Evolutionary conservation across 2,797 vertebrate species (phyloP).

Genomic region (Allobates femoralis): DNA sequence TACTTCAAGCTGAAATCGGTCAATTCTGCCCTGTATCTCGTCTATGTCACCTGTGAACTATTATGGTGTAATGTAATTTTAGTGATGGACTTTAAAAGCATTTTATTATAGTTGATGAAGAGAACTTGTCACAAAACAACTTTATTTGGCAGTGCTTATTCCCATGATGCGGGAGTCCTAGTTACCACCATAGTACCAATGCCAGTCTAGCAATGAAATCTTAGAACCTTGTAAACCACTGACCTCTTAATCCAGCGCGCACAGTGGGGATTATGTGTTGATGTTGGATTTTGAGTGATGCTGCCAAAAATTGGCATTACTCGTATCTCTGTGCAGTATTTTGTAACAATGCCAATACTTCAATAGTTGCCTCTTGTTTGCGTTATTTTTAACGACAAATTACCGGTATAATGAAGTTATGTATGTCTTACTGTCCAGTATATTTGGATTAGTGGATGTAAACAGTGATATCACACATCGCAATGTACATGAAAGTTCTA

Average conservation of each 20-base stretch:
- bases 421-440: background rate
- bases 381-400: background rate
- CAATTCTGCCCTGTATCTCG: slow-evolving; percentile 6
- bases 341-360: background rate
- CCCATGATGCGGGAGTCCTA: background rate
- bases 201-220: background rate
- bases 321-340: background rate
- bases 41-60: slow-evolving; percentile 15
- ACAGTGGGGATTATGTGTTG: background rate
- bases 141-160: background rate
- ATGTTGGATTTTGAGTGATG: background rate
- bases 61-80: background rate
- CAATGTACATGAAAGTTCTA: background rate
- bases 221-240: background rate
- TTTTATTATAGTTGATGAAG: background rate
- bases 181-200: background rate
- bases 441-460: background rate
- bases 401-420: background rate
- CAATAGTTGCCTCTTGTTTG: background rate
- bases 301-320: background rate
- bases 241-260: background rate
- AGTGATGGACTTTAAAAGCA: background rate
- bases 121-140: background rate
- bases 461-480: background rate
- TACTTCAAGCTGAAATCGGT: slow-evolving; percentile 37